phyloP scores from a whole-genome alignment of 1,140 invertebrate species.

The Apis dorsata region DNA sequence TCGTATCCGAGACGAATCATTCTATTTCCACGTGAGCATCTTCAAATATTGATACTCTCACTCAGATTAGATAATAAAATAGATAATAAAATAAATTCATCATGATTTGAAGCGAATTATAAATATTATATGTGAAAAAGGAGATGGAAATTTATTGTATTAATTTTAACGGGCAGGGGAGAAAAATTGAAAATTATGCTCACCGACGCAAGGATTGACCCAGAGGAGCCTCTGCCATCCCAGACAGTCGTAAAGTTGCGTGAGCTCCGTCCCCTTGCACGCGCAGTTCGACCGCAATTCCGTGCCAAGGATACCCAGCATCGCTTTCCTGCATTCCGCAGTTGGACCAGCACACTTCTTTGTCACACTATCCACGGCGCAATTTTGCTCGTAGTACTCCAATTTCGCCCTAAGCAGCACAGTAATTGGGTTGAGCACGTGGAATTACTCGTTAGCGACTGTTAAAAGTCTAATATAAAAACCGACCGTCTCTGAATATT shows the following conservation, averaged over 20 bases:
- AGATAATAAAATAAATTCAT: too few species aligned
- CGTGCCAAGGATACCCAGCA: slow-evolving; percentile 92
- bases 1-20: too few species aligned
- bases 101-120: too few species aligned
- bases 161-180: too few species aligned
- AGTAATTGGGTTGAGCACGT: not conserved
- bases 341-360: slow-evolving; percentile 93
- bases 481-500: not conserved
- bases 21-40: too few species aligned
- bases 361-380: slow-evolving; percentile 92
- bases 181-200: slow-evolving; percentile 73
- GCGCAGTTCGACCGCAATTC: slow-evolving; percentile 90
- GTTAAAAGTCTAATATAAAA: not conserved
- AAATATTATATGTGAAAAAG: too few species aligned
- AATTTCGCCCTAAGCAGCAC: slow-evolving; percentile 84
- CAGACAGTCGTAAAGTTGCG: slow-evolving; percentile 91
- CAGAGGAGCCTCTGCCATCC: slow-evolving; percentile 94
- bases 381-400: slow-evolving; percentile 93
- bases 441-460: not conserved
- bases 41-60: too few species aligned
- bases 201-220: slow-evolving; percentile 95
- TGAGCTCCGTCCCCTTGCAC: slow-evolving; percentile 90
- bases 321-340: slow-evolving; percentile 88
- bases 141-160: too few species aligned
- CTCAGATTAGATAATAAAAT: too few species aligned